phyloP scores from a whole-genome alignment of 2,113 vertebrate species.

The Erythrocebus patas region DNA sequence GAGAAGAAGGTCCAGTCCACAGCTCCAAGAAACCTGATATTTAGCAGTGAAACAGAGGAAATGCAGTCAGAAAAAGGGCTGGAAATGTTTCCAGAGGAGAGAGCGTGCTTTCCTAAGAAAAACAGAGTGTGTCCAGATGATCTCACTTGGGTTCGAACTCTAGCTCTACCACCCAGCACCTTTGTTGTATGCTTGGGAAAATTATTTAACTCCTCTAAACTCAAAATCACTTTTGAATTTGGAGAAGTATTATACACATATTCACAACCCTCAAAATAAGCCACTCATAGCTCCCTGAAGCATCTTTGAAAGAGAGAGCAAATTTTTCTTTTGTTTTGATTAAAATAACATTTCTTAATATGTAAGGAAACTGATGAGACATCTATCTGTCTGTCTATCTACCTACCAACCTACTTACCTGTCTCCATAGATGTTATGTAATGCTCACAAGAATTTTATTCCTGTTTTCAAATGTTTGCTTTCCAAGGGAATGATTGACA shows the following conservation, averaged over 20 bases:
- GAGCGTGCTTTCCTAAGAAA: not conserved
- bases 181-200: not conserved
- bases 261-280: not conserved
- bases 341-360: constrained; percentile 21
- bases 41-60: not conserved
- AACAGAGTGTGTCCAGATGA: not conserved
- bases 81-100: not conserved
- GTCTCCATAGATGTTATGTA: not conserved
- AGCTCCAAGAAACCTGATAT: not conserved
- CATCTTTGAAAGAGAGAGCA: not conserved
- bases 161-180: not conserved
- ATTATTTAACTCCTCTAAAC: not conserved
- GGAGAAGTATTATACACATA: not conserved
- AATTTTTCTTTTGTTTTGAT: constrained; percentile 22
- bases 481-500: not conserved
- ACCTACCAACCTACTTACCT: not conserved
- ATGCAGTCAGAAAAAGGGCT: not conserved
- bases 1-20: not conserved
- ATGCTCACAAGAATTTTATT: not conserved
- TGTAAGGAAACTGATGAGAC: not conserved
- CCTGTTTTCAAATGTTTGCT: not conserved
- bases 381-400: not conserved
- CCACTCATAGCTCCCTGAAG: not conserved
- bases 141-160: not conserved
- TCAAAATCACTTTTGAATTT: not conserved